These are phyloP conservation scores for Aspidapion aeneum DNA, from an alignment of 2,888 invertebrate genomes.

Conservation along the genomic window DNA sequence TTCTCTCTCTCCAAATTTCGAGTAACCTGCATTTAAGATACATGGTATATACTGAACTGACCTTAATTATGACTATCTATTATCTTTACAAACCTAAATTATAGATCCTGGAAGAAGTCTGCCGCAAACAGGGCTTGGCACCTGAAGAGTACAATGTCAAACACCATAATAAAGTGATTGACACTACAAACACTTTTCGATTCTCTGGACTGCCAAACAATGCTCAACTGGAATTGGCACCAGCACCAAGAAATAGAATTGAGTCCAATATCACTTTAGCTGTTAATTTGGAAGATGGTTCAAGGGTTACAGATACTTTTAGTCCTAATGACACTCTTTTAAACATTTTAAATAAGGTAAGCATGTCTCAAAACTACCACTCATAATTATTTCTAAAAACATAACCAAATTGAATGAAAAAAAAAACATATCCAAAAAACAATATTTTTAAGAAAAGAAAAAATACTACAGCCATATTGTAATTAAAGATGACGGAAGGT, in stretches of 20 bases:
- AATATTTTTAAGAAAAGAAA: no score
- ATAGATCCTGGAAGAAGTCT: conserved; percentile 85
- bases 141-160: conserved; percentile 75
- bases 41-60: no score
- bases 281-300: conserved; percentile 73
- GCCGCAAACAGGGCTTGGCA: conserved; percentile 69
- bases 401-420: no score
- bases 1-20: no score
- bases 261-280: conserved; percentile 68
- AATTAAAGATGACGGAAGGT: no score
- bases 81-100: no score
- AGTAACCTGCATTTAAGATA: no score
- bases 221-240: conserved; percentile 81
- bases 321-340: conserved; percentile 54
- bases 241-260: conserved; percentile 58
- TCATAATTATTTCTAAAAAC: no score
- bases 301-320: conserved; percentile 59
- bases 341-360: conserved; percentile 54
- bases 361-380: no score
- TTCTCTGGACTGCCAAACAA: conserved; percentile 89
- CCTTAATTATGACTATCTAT: no score
- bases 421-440: no score
- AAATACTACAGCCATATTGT: no score
- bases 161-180: conserved; percentile 76
- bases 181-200: conserved; percentile 72